A percentile compares a stretch with the other conserved stretches of the same genome.
These are phyloP conservation scores for Caenorhabditis afra DNA, from an alignment of 2,888 invertebrate genomes.

Conservation along the genomic window DNA sequence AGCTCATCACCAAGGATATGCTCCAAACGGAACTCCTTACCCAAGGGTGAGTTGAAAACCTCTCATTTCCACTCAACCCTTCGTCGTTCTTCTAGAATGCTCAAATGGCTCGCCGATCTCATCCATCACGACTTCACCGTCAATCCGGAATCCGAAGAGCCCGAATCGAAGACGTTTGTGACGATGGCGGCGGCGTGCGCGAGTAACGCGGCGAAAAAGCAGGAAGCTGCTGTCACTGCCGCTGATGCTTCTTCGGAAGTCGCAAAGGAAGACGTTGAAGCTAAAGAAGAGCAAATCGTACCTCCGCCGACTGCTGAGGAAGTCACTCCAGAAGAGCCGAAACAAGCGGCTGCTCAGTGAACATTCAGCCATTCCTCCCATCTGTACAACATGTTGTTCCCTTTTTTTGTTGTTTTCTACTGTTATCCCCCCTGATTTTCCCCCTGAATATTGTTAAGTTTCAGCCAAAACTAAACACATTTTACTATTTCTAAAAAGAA, in stretches of 20 bases:
- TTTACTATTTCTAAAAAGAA: too few relatives aligned
- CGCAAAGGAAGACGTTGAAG: too few relatives aligned
- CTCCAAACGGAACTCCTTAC: conserved; percentile 72
- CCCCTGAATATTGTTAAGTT: too few relatives aligned
- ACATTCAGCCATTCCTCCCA: too few relatives aligned
- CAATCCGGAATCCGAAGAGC: conserved; percentile 65
- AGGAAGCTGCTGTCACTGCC: conserved; percentile 11
- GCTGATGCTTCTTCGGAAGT: conserved; percentile 1
- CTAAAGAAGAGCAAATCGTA: too few relatives aligned
- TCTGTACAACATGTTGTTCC: too few relatives aligned
- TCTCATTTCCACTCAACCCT: background rate
- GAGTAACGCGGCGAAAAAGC: conserved; percentile 28
- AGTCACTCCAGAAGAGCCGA: too few relatives aligned
- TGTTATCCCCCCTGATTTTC: too few relatives aligned
- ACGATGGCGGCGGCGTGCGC: conserved; percentile 65
- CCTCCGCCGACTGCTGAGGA: too few relatives aligned
- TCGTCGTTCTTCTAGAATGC: conserved; percentile 69
- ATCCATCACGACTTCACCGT: conserved; percentile 71
- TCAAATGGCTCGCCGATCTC: conserved; percentile 76
- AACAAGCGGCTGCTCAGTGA: too few relatives aligned
- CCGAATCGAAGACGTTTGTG: conserved; percentile 60
- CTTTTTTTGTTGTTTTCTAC: too few relatives aligned
- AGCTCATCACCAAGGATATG: conserved; percentile 76
- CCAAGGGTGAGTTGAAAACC: conserved; percentile 71
- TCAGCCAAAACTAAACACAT: too few relatives aligned